These are phyloP conservation scores for Chymomyza fuscimana DNA, from an alignment of 2,888 invertebrate genomes.

Conservation along the genomic window DNA sequence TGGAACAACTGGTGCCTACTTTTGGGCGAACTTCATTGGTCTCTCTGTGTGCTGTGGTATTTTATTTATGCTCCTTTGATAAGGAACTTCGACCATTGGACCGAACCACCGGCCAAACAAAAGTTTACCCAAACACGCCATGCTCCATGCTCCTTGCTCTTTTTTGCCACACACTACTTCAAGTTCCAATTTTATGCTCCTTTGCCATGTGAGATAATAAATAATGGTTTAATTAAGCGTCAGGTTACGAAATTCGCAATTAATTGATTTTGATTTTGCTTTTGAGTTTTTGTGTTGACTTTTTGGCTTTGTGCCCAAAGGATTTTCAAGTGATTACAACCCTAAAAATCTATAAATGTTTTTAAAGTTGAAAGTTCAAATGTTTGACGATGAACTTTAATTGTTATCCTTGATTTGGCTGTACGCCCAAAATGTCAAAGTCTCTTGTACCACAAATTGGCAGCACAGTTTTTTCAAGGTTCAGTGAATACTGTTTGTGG, in stretches of 20 bases:
- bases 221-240: slow-evolving; percentile 70
- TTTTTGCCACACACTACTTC: not conserved
- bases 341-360: slow-evolving; percentile 23
- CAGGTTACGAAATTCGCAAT: slow-evolving; percentile 64
- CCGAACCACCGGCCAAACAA: slow-evolving; percentile 23
- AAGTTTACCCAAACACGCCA: slow-evolving; percentile 36
- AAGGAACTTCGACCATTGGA: slow-evolving; percentile 26
- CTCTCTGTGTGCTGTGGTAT: slow-evolving; percentile 7
- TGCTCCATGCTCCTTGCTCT: slow-evolving; percentile 37
- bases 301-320: not conserved
- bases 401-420: slow-evolving; percentile 20
- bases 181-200: not conserved
- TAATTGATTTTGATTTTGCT: slow-evolving; percentile 56
- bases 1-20: slow-evolving; percentile 5
- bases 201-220: slow-evolving; percentile 61
- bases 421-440: slow-evolving; percentile 20
- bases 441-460: not conserved
- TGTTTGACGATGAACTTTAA: not conserved
- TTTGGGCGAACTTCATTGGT: not conserved
- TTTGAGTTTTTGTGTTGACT: slow-evolving; percentile 17
- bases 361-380: slow-evolving; percentile 34
- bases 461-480: slow-evolving; percentile 6
- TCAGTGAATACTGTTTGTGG: slow-evolving; percentile 1
- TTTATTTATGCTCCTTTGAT: slow-evolving; percentile 38
- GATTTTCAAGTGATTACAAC: slow-evolving; percentile 24